phyloP scores from a whole-genome alignment of 2,113 vertebrate species.

The Lota lota region DNA sequence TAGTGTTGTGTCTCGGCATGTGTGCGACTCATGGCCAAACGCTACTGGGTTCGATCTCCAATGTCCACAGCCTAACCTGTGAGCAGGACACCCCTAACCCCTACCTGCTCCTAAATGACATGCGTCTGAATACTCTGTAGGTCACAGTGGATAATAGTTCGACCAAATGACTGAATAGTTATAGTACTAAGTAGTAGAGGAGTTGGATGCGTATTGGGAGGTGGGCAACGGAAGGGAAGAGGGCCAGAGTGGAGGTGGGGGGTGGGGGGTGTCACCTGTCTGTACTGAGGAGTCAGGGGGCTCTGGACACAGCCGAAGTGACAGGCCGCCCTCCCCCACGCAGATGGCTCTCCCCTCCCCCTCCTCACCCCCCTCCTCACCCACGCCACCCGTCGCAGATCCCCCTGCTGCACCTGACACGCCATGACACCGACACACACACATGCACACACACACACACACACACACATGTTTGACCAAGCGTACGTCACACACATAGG shows the following conservation, averaged over 20 bases:
- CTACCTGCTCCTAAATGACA: no score
- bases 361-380: conserved; percentile 57
- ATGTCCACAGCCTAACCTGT: no score
- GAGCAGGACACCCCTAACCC: no score
- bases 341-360: conserved; percentile 69
- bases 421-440: no score
- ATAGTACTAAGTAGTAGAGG: no score
- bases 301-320: conserved; percentile 83
- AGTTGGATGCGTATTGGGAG: conserved; percentile 45
- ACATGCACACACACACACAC: conserved; percentile 21
- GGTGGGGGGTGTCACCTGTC: conserved; percentile 88
- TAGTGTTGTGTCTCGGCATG: conserved; percentile 14
- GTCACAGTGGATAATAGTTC: no score
- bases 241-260: conserved; percentile 76
- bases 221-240: conserved; percentile 54
- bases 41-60: no score
- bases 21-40: conserved; percentile 15
- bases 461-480: conserved; percentile 24
- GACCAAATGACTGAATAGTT: no score
- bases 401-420: conserved; percentile 6
- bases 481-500: no score
- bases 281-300: conserved; percentile 80
- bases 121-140: neutral
- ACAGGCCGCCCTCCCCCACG: conserved; percentile 86
- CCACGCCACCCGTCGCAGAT: conserved; percentile 69